Percentiles rank a stretch among this genome's conserved stretches.
Conservation (phyloP, 2,888 invertebrate genomes). For the Sericinus montela region DNA sequence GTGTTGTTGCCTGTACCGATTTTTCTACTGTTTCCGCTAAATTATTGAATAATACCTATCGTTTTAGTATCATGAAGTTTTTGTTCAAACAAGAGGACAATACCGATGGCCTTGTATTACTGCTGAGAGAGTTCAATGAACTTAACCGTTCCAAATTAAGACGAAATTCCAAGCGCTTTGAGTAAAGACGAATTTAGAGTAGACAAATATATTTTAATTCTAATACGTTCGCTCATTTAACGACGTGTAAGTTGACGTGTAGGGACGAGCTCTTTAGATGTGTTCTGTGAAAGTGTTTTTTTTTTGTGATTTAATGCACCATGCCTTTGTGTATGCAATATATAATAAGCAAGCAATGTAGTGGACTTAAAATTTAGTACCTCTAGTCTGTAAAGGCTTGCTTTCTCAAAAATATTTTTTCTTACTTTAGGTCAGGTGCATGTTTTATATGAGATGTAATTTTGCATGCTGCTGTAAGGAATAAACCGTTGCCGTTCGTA, state of each 20-base stretch:
- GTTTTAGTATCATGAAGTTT: slow-evolving; percentile 19
- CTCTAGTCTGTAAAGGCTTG: too few relatives aligned
- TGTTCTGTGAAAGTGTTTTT: slow-evolving; percentile 11
- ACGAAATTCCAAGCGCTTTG: slow-evolving; percentile 39
- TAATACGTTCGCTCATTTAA: slow-evolving; percentile 19
- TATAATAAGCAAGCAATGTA: too few relatives aligned
- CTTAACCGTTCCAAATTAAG: slow-evolving; percentile 45
- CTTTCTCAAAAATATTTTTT: too few relatives aligned
- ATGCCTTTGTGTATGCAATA: too few relatives aligned
- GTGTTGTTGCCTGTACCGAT: too few relatives aligned
- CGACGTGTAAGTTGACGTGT: slow-evolving; percentile 13
- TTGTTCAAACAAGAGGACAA: slow-evolving; percentile 39
- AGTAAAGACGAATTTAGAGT: slow-evolving; percentile 31
- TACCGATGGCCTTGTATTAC: slow-evolving; percentile 53
- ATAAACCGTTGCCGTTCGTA: too few relatives aligned
- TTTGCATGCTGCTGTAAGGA: too few relatives aligned
- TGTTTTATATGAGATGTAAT: too few relatives aligned
- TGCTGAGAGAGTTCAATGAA: slow-evolving; percentile 46
- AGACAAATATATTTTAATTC: slow-evolving; percentile 27
- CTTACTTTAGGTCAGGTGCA: too few relatives aligned
- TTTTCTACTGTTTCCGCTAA: too few relatives aligned
- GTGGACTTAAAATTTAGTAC: too few relatives aligned
- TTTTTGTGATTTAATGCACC: neutral
- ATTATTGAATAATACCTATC: too few relatives aligned
- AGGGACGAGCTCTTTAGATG: slow-evolving; percentile 12